phyloP scores from a whole-genome alignment of 2,888 invertebrate species.

The Resseliella maxima region DNA sequence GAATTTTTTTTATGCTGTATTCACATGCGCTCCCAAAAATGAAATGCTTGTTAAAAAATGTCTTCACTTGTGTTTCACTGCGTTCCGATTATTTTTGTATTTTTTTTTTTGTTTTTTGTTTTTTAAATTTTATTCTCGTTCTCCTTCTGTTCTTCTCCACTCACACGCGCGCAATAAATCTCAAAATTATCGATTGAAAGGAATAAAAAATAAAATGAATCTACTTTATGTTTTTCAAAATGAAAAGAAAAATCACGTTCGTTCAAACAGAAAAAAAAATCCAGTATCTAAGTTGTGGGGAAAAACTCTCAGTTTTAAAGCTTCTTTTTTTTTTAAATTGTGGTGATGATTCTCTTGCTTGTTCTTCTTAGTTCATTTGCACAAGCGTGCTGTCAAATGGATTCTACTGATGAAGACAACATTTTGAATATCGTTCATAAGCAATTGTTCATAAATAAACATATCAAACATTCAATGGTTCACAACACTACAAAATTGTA shows the following conservation, averaged over 20 bases:
- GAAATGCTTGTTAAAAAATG: too few species aligned
- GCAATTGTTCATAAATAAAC: conserved; percentile 49
- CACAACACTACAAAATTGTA: background rate
- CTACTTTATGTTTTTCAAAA: too few species aligned
- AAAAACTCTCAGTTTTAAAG: background rate
- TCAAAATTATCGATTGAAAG: too few species aligned
- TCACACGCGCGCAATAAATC: background rate
- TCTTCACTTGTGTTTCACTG: too few species aligned
- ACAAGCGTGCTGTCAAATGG: conserved; percentile 54
- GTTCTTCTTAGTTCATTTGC: conserved; percentile 1
- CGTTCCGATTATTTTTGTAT: too few species aligned
- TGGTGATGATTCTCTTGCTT: background rate
- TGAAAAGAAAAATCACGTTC: too few species aligned
- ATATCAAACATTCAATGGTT: conserved; percentile 15
- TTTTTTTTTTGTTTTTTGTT: too few species aligned
- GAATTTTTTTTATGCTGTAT: too few species aligned
- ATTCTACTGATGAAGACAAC: conserved; percentile 38
- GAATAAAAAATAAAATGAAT: too few species aligned
- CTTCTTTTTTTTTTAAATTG: background rate
- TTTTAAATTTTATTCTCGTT: background rate
- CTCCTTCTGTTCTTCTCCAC: background rate
- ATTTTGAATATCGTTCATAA: conserved; percentile 39
- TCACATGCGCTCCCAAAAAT: too few species aligned
- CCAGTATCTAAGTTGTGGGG: too few species aligned
- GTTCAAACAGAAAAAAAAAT: too few species aligned